Evolutionary conservation across 1,140 invertebrate species (phyloP).

Genomic region (Bombus vancouverensis): DNA sequence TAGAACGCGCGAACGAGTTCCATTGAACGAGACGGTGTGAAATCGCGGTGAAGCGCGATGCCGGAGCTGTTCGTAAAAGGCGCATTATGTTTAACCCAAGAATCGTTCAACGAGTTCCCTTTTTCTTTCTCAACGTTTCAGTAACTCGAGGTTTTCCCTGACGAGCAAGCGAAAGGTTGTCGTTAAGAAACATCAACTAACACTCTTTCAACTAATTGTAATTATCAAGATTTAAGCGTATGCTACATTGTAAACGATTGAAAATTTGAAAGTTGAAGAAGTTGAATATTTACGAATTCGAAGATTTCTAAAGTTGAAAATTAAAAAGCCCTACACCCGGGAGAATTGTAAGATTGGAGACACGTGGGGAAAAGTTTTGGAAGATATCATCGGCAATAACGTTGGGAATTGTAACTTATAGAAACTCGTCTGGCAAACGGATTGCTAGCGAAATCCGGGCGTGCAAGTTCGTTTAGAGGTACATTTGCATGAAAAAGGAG

Average conservation of each 20-base stretch:
- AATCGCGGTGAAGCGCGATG: background rate
- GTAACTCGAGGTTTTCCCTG: background rate
- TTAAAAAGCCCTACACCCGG: too few species aligned
- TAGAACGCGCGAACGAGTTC: background rate
- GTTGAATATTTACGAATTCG: background rate
- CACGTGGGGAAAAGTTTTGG: background rate
- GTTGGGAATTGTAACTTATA: background rate
- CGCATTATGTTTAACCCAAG: too few species aligned
- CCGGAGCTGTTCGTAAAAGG: too few species aligned
- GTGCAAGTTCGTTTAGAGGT: background rate
- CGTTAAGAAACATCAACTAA: background rate
- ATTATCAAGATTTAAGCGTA: too few species aligned
- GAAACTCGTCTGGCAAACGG: background rate
- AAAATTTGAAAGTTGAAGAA: background rate
- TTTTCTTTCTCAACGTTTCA: too few species aligned
- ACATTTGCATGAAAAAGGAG: conserved; percentile 17
- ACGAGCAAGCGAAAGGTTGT: too few species aligned
- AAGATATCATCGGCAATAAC: background rate
- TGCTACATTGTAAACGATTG: too few species aligned
- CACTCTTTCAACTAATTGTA: too few species aligned
- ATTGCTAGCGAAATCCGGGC: background rate
- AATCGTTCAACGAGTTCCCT: too few species aligned
- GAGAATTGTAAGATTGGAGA: background rate
- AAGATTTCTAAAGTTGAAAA: background rate
- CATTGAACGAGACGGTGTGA: too few species aligned